These are phyloP conservation scores for Peromyscus eremicus DNA, from an alignment of 2,797 vertebrate species.

Conservation along the genomic window DNA sequence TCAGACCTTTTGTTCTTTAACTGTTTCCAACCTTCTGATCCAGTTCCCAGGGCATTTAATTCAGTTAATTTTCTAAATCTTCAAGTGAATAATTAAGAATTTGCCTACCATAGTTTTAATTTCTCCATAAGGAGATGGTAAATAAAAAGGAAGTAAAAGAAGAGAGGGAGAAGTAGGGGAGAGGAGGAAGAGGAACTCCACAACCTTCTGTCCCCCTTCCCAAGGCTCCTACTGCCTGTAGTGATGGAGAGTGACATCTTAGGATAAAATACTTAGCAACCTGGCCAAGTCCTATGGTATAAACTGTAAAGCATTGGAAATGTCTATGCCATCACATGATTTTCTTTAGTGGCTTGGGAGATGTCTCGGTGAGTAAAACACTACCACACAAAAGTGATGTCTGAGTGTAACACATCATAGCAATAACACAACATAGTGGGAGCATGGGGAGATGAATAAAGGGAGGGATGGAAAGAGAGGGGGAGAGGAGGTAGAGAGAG, in stretches of 20 bases:
- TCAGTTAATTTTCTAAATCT: background rate
- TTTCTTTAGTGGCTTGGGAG: background rate
- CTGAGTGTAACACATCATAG: background rate
- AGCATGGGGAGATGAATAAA: background rate
- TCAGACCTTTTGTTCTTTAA: background rate
- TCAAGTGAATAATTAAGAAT: background rate
- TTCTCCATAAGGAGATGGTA: conserved; percentile 4
- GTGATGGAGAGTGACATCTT: background rate
- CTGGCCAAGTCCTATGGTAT: background rate
- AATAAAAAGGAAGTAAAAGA: background rate
- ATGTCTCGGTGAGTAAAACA: background rate
- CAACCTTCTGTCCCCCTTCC: background rate
- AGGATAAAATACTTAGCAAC: background rate
- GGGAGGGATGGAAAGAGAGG: background rate
- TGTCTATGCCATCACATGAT: background rate
- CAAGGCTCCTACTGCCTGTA: background rate
- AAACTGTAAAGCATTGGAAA: background rate
- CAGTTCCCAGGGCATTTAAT: background rate
- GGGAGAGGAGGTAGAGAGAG: background rate
- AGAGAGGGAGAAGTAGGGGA: background rate
- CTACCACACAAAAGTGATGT: background rate
- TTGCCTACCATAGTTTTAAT: background rate
- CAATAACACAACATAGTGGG: background rate
- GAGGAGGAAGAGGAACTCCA: background rate
- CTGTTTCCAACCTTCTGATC: background rate